These are phyloP conservation scores for Celastrina argiolus DNA, from an alignment of 2,888 invertebrate species.

Conservation along the genomic window DNA sequence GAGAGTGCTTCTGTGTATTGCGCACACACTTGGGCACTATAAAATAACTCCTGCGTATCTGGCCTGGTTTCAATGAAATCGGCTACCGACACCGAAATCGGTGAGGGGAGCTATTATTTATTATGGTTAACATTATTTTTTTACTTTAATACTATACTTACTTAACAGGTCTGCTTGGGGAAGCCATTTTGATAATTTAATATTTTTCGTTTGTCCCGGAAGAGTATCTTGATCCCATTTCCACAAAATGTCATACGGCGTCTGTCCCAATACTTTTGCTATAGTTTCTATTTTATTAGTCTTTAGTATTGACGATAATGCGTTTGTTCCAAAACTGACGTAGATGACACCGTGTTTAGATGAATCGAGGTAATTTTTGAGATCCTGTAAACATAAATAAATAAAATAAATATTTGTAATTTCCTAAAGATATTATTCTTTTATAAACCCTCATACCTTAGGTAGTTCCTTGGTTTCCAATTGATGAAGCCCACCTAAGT, in stretches of 20 bases:
- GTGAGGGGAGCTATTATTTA: too few relatives aligned
- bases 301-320: slow-evolving; percentile 25
- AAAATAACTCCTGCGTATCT: too few relatives aligned
- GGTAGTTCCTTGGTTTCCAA: slow-evolving; percentile 4
- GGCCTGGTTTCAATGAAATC: too few relatives aligned
- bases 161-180: slow-evolving; percentile 46
- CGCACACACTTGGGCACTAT: too few relatives aligned
- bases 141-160: slow-evolving; percentile 38
- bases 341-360: slow-evolving; percentile 47
- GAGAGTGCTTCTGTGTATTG: too few relatives aligned
- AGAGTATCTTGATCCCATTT: slow-evolving; percentile 47
- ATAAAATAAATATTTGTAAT: neutral
- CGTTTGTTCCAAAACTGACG: slow-evolving; percentile 49
- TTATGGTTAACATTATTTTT: neutral
- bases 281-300: slow-evolving; percentile 1
- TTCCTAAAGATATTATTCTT: neutral
- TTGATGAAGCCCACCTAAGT: slow-evolving; percentile 2
- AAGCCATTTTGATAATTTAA: slow-evolving; percentile 49
- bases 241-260: slow-evolving; percentile 46
- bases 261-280: slow-evolving; percentile 2
- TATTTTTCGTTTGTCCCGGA: slow-evolving; percentile 41
- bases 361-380: slow-evolving; percentile 41
- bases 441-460: too few relatives aligned
- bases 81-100: too few relatives aligned
- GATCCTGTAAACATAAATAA: slow-evolving; percentile 35